These are phyloP conservation scores for Xestoiulus laeticollis DNA, from an alignment of 2,888 invertebrate genomes.

Conservation along the genomic window DNA sequence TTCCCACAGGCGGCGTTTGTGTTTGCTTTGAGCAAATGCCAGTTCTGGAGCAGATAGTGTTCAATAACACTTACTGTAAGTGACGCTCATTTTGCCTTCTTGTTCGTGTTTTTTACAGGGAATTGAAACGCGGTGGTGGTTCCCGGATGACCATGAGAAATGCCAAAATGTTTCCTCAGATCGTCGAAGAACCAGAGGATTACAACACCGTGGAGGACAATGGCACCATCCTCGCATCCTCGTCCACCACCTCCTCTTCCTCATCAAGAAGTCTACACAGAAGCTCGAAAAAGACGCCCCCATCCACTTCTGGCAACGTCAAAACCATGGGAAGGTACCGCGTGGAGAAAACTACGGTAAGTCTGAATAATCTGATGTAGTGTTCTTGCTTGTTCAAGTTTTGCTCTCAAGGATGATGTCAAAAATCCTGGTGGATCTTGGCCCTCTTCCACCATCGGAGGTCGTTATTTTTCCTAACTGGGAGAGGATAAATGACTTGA, in stretches of 20 bases:
- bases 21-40: neutral
- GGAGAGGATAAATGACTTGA: too few relatives aligned
- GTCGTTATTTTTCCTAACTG: neutral
- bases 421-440: neutral
- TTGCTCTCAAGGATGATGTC: too few relatives aligned
- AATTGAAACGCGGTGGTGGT: neutral
- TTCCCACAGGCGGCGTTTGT: neutral
- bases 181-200: constrained; percentile 52
- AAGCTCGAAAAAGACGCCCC: neutral
- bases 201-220: constrained; percentile 42
- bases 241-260: neutral
- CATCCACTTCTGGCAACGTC: neutral
- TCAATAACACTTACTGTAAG: too few relatives aligned
- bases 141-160: constrained; percentile 13
- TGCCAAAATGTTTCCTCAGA: constrained; percentile 51
- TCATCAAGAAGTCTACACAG: neutral
- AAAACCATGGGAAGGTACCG: constrained; percentile 47
- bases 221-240: neutral
- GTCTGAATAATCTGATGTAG: too few relatives aligned
- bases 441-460: neutral
- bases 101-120: constrained; percentile 31
- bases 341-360: constrained; percentile 45
- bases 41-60: neutral
- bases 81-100: neutral
- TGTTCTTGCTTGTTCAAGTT: too few relatives aligned